A percentile compares a stretch with the other conserved stretches of the same genome.
Evolutionary conservation across 37 sponge, comb jelly and placozoan species (phyloP).

Genomic region (Theonella swinhoei): DNA sequence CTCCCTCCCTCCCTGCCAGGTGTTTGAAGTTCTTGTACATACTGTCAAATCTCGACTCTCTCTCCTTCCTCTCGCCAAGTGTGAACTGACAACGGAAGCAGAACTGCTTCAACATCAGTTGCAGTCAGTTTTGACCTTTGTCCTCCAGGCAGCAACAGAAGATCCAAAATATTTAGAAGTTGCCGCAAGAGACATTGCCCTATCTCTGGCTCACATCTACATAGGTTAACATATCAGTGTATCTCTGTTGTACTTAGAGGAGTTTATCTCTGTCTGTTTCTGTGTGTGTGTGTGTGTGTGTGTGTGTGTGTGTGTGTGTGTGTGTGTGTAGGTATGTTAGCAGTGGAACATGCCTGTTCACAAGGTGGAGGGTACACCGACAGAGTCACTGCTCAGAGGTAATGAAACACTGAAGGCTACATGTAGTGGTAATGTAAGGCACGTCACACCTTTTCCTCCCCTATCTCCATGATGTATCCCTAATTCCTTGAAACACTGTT

Average conservation of each 20-base stretch:
- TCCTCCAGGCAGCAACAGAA: not conserved
- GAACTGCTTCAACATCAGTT: not conserved
- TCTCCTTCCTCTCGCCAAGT: not conserved
- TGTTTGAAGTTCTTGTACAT: not conserved
- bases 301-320: too few species aligned
- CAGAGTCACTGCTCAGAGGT: slow-evolving; percentile 33
- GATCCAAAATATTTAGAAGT: slow-evolving; percentile 17
- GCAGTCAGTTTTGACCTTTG: slow-evolving; percentile 13
- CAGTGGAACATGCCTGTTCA: slow-evolving; percentile 55
- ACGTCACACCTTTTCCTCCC: too few species aligned
- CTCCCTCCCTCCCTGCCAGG: not conserved
- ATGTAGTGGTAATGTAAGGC: too few species aligned
- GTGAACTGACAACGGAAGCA: not conserved
- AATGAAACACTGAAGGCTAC: too few species aligned
- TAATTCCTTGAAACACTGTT: not conserved
- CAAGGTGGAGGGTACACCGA: not conserved
- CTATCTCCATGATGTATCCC: not conserved
- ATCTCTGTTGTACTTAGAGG: not conserved
- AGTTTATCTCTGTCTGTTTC: not conserved
- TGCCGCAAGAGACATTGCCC: slow-evolving; percentile 82
- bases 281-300: too few species aligned
- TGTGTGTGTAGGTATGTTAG: slow-evolving; percentile 37
- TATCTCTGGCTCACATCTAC: slow-evolving; percentile 66
- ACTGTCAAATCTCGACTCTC: slow-evolving; percentile 11
- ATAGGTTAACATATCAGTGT: slow-evolving; percentile 5